A percentile compares a stretch with the other conserved stretches of the same genome.
Conservation (phyloP, 2,888 invertebrate genomes). For the Psococerastis gibbosa region DNA sequence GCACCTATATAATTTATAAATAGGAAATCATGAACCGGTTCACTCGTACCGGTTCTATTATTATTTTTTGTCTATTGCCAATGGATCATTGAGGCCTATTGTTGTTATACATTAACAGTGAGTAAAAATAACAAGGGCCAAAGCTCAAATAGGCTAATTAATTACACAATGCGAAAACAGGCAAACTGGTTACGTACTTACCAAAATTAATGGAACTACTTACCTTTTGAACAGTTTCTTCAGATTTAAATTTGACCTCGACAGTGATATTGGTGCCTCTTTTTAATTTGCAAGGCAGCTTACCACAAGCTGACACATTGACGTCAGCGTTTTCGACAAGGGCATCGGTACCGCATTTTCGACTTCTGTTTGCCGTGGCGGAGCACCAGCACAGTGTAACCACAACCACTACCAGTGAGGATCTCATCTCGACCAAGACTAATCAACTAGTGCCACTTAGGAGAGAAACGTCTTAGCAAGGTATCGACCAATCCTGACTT, state of each 20-base stretch:
- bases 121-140: too few species aligned
- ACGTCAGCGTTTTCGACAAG: neutral
- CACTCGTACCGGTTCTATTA: too few species aligned
- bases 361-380: neutral
- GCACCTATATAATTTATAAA: too few species aligned
- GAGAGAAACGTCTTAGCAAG: neutral
- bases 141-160: too few species aligned
- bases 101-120: too few species aligned
- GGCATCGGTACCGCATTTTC: neutral
- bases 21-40: too few species aligned
- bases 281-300: constrained; percentile 42
- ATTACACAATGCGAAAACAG: too few species aligned
- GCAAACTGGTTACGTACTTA: too few species aligned
- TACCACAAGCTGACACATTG: constrained; percentile 29
- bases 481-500: too few species aligned
- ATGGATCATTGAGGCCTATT: too few species aligned
- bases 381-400: neutral
- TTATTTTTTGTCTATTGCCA: too few species aligned
- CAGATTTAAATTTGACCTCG: constrained; percentile 37
- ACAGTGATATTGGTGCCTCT: constrained; percentile 37
- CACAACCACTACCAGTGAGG: neutral
- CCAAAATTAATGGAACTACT: neutral
- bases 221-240: constrained; percentile 17
- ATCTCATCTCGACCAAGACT: neutral
- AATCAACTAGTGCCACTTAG: neutral